Evolutionary conservation across 2,797 vertebrate genomes (phyloP).

Genomic region (Lithobates sylvaticus): DNA sequence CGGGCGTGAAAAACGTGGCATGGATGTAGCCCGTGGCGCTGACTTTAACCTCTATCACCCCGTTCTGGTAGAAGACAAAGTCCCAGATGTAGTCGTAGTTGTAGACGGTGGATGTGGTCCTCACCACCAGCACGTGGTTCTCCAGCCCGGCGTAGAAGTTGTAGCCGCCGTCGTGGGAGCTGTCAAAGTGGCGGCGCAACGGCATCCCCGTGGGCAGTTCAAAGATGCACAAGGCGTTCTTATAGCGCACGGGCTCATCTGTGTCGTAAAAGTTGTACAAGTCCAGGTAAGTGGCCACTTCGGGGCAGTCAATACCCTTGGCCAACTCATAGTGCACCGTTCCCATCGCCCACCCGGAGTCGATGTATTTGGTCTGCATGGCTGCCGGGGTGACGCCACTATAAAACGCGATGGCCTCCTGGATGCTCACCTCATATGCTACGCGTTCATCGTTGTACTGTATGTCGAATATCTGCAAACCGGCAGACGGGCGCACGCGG

Average conservation of each 20-base stretch:
- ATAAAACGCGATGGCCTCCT: constrained; percentile 92
- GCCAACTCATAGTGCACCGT: constrained; percentile 83
- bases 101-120: constrained; percentile 92
- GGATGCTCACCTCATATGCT: constrained; percentile 90
- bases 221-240: constrained; percentile 87
- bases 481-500: constrained; percentile 84
- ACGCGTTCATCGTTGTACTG: constrained; percentile 86
- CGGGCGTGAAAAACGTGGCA: constrained; percentile 87
- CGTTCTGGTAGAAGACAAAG: constrained; percentile 89
- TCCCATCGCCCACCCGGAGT: constrained; percentile 91
- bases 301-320: constrained; percentile 89
- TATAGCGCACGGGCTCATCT: constrained; percentile 80
- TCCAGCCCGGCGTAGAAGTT: constrained; percentile 88
- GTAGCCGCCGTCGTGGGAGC: constrained; percentile 82
- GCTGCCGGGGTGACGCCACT: constrained; percentile 86
- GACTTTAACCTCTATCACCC: constrained; percentile 89
- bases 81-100: constrained; percentile 99
- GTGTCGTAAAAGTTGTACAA: constrained; percentile 85
- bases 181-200: constrained; percentile 89
- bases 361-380: constrained; percentile 95
- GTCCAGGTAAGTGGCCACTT: constrained; percentile 85
- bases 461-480: constrained; percentile 89
- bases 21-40: constrained; percentile 92
- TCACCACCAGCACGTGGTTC: constrained; percentile 85
- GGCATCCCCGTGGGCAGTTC: constrained; percentile 90